phyloP scores from a whole-genome alignment of 37 sponge, comb jelly and placozoan genomes.

The Eunapius fragilis region DNA sequence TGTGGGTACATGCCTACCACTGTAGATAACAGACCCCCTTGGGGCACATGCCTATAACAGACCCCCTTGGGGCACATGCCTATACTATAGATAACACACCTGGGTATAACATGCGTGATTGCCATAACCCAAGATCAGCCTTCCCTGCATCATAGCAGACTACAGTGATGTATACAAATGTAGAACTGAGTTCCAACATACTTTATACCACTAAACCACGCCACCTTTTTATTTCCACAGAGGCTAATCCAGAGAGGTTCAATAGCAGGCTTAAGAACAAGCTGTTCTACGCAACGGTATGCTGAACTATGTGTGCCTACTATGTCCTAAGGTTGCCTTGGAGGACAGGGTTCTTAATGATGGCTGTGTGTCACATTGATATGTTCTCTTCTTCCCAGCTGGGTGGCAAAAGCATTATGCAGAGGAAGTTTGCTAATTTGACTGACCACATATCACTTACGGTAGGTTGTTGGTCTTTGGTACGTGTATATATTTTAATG shows the following conservation, averaged over 20 bases:
- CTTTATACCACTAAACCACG: too few relatives aligned
- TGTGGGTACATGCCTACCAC: too few relatives aligned
- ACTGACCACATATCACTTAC: conserved; percentile 15
- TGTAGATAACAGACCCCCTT: too few relatives aligned
- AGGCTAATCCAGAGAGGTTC: conserved; percentile 88
- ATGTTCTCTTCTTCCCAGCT: background rate
- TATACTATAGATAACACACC: too few relatives aligned
- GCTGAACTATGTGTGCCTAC: background rate
- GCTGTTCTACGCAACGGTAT: conserved; percentile 69
- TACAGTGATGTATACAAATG: too few relatives aligned
- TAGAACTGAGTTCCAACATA: too few relatives aligned
- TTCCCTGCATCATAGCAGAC: too few relatives aligned
- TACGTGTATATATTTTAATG: background rate
- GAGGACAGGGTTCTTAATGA: background rate
- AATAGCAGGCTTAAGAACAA: conserved; percentile 86
- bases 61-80: too few relatives aligned
- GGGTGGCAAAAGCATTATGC: conserved; percentile 47
- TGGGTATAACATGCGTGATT: too few relatives aligned
- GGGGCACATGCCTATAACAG: too few relatives aligned
- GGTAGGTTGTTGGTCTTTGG: conserved; percentile 9
- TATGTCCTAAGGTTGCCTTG: background rate
- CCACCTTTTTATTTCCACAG: too few relatives aligned
- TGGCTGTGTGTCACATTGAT: background rate
- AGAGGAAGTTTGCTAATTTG: conserved; percentile 54
- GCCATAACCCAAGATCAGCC: too few relatives aligned